Percentiles rank a stretch among this genome's conserved stretches.
Evolutionary conservation across 2,113 vertebrate genomes (phyloP).

Genomic region (Cyprinodon variegatus): DNA sequence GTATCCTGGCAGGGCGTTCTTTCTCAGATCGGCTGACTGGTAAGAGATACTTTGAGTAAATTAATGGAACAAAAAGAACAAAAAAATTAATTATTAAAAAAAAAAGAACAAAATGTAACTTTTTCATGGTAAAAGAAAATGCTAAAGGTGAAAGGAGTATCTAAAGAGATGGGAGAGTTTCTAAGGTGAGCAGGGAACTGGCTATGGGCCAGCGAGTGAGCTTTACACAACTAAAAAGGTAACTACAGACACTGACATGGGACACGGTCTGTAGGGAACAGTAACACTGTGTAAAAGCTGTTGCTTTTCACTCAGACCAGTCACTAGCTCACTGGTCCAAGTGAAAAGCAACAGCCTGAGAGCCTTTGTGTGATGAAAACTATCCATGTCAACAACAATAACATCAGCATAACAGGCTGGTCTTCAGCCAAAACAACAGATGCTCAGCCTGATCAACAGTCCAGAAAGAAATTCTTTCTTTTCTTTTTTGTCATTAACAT

Average conservation of each 20-base stretch:
- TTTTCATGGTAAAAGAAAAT: too few species aligned
- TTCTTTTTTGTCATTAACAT: neutral
- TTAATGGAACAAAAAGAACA: neutral
- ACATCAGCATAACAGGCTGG: constrained; percentile 25
- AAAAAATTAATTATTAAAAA: neutral
- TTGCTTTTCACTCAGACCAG: constrained; percentile 2
- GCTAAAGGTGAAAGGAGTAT: neutral
- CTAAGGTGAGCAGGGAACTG: neutral
- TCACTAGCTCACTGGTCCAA: constrained; percentile 38
- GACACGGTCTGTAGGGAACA: constrained; percentile 46
- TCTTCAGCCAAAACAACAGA: constrained; percentile 37
- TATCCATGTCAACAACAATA: constrained; percentile 38
- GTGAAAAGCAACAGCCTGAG: constrained; percentile 66
- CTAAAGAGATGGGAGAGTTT: neutral
- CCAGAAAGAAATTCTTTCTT: constrained; percentile 13
- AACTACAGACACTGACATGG: constrained; percentile 51
- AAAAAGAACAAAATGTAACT: too few species aligned
- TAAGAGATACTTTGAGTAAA: neutral
- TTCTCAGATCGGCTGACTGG: constrained; percentile 18
- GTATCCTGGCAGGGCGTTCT: constrained; percentile 39
- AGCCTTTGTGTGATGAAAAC: constrained; percentile 50
- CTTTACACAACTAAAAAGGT: constrained; percentile 48
- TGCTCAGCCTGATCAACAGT: constrained; percentile 32
- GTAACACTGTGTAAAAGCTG: constrained; percentile 43
- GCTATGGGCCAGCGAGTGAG: constrained; percentile 46